These are phyloP conservation scores for Brenthis daphne DNA, from an alignment of 2,888 invertebrate species.

Conservation along the genomic window DNA sequence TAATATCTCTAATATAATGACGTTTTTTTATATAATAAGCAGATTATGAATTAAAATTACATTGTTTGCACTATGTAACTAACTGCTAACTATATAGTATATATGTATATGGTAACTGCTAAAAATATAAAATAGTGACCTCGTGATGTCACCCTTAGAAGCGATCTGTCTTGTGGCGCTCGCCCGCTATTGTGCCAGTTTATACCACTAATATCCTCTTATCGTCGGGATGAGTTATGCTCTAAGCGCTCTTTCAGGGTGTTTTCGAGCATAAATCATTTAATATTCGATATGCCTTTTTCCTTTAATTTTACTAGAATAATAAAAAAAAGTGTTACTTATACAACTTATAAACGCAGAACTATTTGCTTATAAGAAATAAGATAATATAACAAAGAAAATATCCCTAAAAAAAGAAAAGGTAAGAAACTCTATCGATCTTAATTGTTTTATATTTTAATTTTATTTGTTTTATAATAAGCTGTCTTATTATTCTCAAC, in stretches of 20 bases:
- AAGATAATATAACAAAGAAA: too few species aligned
- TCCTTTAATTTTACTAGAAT: neutral
- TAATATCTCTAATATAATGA: neutral
- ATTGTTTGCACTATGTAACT: constrained; percentile 18
- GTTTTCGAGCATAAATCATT: constrained; percentile 25
- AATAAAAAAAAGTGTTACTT: too few species aligned
- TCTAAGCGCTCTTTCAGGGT: constrained; percentile 31
- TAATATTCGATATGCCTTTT: constrained; percentile 19
- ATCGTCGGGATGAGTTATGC: constrained; percentile 43
- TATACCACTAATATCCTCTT: constrained; percentile 42
- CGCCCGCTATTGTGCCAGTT: constrained; percentile 38
- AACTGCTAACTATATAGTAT: too few species aligned
- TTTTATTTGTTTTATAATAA: too few species aligned
- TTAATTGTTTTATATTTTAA: too few species aligned
- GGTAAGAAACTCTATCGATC: too few species aligned
- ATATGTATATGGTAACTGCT: constrained; percentile 14
- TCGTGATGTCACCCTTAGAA: constrained; percentile 50
- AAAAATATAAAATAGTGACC: constrained; percentile 34
- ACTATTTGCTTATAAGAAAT: too few species aligned
- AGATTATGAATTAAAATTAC: neutral
- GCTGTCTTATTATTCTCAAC: too few species aligned
- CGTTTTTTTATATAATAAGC: neutral
- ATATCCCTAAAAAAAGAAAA: too few species aligned
- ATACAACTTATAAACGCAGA: too few species aligned
- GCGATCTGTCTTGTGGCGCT: constrained; percentile 55